These are phyloP conservation scores for Phylloscopus trochiloides DNA, from an alignment of 2,113 vertebrate genomes.

Conservation along the genomic window DNA sequence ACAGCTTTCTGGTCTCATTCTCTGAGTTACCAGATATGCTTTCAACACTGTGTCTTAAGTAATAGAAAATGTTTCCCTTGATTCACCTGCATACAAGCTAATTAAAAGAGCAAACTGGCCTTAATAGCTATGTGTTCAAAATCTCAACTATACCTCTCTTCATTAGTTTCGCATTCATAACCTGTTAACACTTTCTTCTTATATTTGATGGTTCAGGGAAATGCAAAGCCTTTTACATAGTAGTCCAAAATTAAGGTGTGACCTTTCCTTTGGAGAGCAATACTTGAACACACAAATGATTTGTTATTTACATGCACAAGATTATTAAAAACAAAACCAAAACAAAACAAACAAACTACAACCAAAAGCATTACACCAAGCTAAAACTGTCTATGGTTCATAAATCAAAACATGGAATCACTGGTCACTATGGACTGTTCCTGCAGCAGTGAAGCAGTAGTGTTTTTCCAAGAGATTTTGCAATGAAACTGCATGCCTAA, in stretches of 20 bases:
- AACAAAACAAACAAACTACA: not conserved
- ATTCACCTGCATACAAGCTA: not conserved
- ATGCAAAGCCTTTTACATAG: not conserved
- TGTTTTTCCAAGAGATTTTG: not conserved
- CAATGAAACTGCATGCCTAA: not conserved
- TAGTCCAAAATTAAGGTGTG: not conserved
- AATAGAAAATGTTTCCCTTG: not conserved
- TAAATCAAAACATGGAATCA: not conserved
- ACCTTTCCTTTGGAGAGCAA: not conserved
- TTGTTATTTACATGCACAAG: not conserved
- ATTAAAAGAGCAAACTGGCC: not conserved
- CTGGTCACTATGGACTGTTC: not conserved
- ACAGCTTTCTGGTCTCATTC: not conserved
- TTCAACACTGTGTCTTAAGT: not conserved
- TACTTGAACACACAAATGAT: not conserved
- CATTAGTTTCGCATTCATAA: not conserved
- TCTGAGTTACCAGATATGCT: not conserved
- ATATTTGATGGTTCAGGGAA: not conserved
- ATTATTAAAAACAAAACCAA: not conserved
- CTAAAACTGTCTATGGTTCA: not conserved
- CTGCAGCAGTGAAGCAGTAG: not conserved
- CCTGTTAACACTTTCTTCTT: not conserved
- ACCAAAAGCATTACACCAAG: not conserved
- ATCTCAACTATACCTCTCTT: not conserved
- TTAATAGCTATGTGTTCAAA: not conserved